Percentiles rank a stretch among this genome's conserved stretches.
phyloP scores from a whole-genome alignment of 2,888 invertebrate genomes.

The Sialis lutaria region DNA sequence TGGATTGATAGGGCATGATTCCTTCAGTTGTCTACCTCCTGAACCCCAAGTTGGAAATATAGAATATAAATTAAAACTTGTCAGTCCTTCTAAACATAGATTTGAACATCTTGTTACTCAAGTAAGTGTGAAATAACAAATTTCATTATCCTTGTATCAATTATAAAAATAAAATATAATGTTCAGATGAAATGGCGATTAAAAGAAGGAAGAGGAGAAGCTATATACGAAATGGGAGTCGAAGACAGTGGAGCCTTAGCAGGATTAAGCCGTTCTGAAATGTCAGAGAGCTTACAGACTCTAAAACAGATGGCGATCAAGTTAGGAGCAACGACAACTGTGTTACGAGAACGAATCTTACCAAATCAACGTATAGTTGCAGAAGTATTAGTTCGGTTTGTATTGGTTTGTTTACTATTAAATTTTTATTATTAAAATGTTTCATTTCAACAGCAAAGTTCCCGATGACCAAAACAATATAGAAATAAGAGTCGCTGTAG shows the following conservation, averaged over 20 bases:
- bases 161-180: background rate
- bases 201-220: slow-evolving; percentile 89
- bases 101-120: slow-evolving; percentile 96
- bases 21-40: slow-evolving; percentile 54
- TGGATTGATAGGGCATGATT: slow-evolving; percentile 24
- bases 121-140: slow-evolving; percentile 25
- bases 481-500: slow-evolving; percentile 80
- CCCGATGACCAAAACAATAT: slow-evolving; percentile 77
- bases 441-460: slow-evolving; percentile 22
- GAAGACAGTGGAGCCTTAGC: slow-evolving; percentile 76
- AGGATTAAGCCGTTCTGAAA: slow-evolving; percentile 67
- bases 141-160: background rate
- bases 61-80: slow-evolving; percentile 89
- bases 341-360: slow-evolving; percentile 47
- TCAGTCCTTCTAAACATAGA: slow-evolving; percentile 77
- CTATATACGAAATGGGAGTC: slow-evolving; percentile 94
- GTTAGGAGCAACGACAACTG: slow-evolving; percentile 65
- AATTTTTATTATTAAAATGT: slow-evolving; percentile 4
- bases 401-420: slow-evolving; percentile 18
- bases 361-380: slow-evolving; percentile 47
- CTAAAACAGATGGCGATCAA: slow-evolving; percentile 77
- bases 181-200: slow-evolving; percentile 88
- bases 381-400: slow-evolving; percentile 80
- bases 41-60: slow-evolving; percentile 90
- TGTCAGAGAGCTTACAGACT: slow-evolving; percentile 73